phyloP scores from a whole-genome alignment of 2,888 invertebrate genomes.

The Euplexia lucipara region DNA sequence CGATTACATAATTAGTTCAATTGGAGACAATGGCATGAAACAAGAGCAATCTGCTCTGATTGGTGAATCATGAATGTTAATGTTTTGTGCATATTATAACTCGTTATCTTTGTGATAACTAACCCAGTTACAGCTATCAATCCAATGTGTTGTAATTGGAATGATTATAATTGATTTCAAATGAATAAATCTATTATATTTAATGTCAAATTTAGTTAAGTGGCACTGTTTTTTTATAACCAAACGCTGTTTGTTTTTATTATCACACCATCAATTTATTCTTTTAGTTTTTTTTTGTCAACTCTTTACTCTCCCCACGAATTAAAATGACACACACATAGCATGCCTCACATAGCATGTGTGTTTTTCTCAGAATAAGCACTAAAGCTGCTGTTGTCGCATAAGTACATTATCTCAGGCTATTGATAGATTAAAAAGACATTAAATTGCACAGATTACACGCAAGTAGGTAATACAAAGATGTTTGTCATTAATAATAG shows the following conservation, averaged over 20 bases:
- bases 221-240: neutral
- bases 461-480: neutral
- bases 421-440: neutral
- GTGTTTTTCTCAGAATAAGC: too few species aligned
- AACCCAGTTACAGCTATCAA: conserved; percentile 52
- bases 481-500: neutral
- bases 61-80: conserved; percentile 80
- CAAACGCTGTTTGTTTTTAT: neutral
- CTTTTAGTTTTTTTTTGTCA: neutral
- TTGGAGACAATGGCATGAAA: conserved; percentile 81
- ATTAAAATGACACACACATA: neutral
- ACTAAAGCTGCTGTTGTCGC: too few species aligned
- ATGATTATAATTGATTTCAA: conserved; percentile 2
- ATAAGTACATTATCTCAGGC: too few species aligned
- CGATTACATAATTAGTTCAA: conserved; percentile 80
- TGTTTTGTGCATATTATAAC: conserved; percentile 64
- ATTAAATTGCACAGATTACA: neutral
- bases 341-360: neutral
- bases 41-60: conserved; percentile 79
- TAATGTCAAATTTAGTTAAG: neutral
- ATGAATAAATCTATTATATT: neutral
- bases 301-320: neutral
- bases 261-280: neutral
- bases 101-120: conserved; percentile 53
- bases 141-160: conserved; percentile 5